Base-by-base conservation (phyloP, 2,888 invertebrate genomes). In the Ellobium chinense region DNA sequence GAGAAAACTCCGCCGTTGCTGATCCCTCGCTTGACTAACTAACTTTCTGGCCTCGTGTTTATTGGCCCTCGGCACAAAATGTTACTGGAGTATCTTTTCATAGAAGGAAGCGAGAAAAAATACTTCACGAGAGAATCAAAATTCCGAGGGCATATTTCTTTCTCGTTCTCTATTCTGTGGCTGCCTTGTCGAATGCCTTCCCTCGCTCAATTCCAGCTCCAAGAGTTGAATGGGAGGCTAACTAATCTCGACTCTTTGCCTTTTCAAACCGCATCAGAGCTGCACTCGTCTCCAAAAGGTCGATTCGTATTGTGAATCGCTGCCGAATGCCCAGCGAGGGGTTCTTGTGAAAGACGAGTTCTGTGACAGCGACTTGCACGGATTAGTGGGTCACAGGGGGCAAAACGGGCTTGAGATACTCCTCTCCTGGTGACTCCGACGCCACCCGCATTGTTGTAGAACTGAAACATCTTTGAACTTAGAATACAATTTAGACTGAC, bases 321-420 rank as follows among this genome's bases (percentile, higher is more conserved):
- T 18, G 69, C 69, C 46, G 54, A 9, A 46, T 24, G 3, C 56
- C 3, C 54, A 56, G 56, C 56, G 36, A 56, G 70, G 70, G 70
- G 56, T 70, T 21, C 34, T 29, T 56, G 70, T 36, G 56, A 58
- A 70, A 56, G 56, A 56, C n/a, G 56, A 58, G n/a, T 58, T 58
- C 34, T n/a, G 56, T 54, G 39, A 34, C 36, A 58, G 27, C 39
- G 36, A 73, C 62, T 62, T 37, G 37, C 14, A 18, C 1, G 62
- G 73, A 73, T 73, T 73, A 73, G 62, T 62, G 18, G 73, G 73
- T 73, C 73, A 73, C 2, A 18, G 24, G 29, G 73, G 73, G 21
- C 62, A 62, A 62, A 27, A 36, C 24, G 18, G 73, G 62, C 21
- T 14, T 14, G 37, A 62, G 29, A 27, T 21, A 62, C n/a, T 56